Evolutionary conservation across 1,140 invertebrate species (phyloP).

Genomic region (Drosophila nikananu): DNA sequence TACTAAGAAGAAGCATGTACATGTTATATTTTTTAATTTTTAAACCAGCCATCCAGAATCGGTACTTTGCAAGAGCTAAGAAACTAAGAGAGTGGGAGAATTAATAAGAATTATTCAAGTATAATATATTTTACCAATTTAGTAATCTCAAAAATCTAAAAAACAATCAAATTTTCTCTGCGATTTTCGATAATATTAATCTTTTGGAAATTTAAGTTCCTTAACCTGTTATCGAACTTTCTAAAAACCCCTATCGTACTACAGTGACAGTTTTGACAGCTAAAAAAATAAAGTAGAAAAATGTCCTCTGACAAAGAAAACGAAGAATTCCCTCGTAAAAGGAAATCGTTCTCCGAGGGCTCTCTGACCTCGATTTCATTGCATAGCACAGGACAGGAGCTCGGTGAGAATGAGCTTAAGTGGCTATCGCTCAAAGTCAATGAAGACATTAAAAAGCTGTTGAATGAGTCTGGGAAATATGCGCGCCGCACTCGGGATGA

Average conservation of each 20-base stretch:
- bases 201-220: not conserved
- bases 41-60: not conserved
- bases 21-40: not conserved
- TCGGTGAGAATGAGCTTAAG: not conserved
- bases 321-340: not conserved
- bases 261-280: slow-evolving; percentile 12
- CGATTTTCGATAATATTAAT: not conserved
- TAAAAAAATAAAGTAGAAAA: slow-evolving; percentile 3
- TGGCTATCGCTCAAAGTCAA: slow-evolving; percentile 4
- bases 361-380: slow-evolving; percentile 6
- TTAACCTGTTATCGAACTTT: not conserved
- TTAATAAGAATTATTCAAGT: no score
- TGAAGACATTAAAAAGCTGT: slow-evolving; percentile 4
- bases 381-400: not conserved
- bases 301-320: not conserved
- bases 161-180: no score
- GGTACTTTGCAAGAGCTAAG: no score
- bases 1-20: not conserved
- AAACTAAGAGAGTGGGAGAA: no score
- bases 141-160: not conserved
- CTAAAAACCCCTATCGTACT: no score
- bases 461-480: slow-evolving; percentile 21
- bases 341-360: not conserved
- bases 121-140: no score
- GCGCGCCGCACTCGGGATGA: slow-evolving; percentile 14